Conservation (phyloP, 2,888 invertebrate genomes). For the Lasius fuliginosus region DNA sequence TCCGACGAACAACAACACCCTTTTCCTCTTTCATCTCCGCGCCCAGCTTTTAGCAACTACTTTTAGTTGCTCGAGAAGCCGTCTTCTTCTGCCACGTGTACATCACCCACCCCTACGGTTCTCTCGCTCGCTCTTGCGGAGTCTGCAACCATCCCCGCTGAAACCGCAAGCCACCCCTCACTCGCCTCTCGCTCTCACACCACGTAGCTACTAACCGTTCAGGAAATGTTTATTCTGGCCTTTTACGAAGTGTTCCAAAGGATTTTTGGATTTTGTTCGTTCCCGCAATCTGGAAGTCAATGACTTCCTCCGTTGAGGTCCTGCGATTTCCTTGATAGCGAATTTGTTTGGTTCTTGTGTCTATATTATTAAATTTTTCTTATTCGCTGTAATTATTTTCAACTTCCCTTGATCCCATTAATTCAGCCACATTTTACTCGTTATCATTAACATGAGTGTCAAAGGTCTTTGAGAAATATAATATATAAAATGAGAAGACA, state of each 20-base stretch:
- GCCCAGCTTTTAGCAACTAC: slow-evolving; percentile 70
- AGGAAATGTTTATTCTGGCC: slow-evolving; percentile 83
- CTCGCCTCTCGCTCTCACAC: slow-evolving; percentile 68
- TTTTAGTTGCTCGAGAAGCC: slow-evolving; percentile 72
- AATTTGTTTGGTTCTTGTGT: background rate
- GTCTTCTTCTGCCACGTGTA: slow-evolving; percentile 64
- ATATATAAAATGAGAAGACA: background rate
- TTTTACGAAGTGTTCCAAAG: slow-evolving; percentile 77
- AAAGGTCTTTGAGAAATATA: background rate
- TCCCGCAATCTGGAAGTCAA: slow-evolving; percentile 68
- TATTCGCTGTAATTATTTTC: slow-evolving; percentile 6
- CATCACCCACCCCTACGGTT: slow-evolving; percentile 49
- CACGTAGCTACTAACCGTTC: slow-evolving; percentile 82
- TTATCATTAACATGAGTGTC: background rate
- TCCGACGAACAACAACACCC: slow-evolving; percentile 45
- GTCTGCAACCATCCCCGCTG: slow-evolving; percentile 78
- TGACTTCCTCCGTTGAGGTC: slow-evolving; percentile 51
- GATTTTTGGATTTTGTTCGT: slow-evolving; percentile 80
- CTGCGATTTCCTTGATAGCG: slow-evolving; percentile 25
- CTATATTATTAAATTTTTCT: background rate
- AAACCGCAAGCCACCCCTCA: slow-evolving; percentile 81
- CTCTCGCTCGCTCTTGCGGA: slow-evolving; percentile 72
- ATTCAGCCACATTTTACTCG: background rate
- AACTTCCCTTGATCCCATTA: background rate
- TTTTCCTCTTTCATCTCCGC: slow-evolving; percentile 8